Evolutionary conservation across 2,113 vertebrate genomes (phyloP), one percentile per base, ranked within the genome.

Genomic region (Platysternon megacephalum): DNA sequence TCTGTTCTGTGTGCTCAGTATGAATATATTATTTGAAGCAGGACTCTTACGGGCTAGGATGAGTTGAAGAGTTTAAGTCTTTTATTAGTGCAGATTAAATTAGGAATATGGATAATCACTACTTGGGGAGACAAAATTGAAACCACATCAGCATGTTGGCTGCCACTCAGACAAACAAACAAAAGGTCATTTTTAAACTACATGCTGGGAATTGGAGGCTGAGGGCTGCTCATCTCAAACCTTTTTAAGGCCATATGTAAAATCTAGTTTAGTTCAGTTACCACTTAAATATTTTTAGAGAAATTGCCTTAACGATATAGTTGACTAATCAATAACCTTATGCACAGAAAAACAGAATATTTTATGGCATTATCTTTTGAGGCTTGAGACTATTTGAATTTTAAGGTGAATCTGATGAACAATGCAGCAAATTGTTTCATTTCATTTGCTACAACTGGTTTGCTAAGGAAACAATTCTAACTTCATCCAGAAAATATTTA

Each of bases 21-120:
- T 87, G 3, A 84, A 1, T 0, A 0, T 5, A 52, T 51, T 87
- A 1, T 13, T 48, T 26, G 81, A 42, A 78, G 11, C 21, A 79
- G 11, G 86, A 14, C 1, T 90, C 8, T 42, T 65, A 85, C 6
- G 72, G 58, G 0, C 84, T 51, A 5, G 2, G 14, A 0, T 49
- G 11, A 94, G 44, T 52, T 78, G 58, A 86, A 82, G 21, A 76
- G 17, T 2, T 76, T 11, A 83, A 94, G 55, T 35, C 3, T 84
- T 5, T 76, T 72, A 5, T 32, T 90, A 56, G 6, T 35, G 4
- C 56, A 56, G 1, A 0, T 82, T 88, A 84, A 84, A 85, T 78
- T 87, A 5, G 79, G 5, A 90, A 32, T 39, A 78, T 22, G 21
- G 39, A 83, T 87, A 94, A 1, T 79, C 22, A 58, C 46, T 80